Evolutionary conservation across 2,797 vertebrate genomes (phyloP).

Genomic region (Channa striata): DNA sequence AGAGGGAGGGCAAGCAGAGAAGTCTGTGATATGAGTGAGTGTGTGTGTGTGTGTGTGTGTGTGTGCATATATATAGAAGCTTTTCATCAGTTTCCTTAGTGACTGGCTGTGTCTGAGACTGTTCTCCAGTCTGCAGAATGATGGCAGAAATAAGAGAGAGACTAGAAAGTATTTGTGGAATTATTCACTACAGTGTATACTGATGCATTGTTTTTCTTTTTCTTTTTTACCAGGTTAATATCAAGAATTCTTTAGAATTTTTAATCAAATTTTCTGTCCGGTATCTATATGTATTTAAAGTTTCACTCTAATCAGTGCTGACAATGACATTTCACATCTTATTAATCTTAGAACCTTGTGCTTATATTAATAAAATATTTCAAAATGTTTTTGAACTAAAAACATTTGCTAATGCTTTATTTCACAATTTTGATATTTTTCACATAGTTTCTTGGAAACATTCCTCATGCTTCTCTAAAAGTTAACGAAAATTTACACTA

Average conservation of each 20-base stretch:
- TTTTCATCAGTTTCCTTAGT: slow-evolving; percentile 78
- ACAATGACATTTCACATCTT: neutral
- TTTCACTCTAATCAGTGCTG: neutral
- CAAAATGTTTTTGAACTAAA: too few species aligned
- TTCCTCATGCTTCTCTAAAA: too few species aligned
- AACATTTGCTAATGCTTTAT: too few species aligned
- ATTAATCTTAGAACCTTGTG: too few species aligned
- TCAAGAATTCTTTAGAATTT: neutral
- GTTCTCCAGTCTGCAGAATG: slow-evolving; percentile 39
- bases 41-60: slow-evolving; percentile 46
- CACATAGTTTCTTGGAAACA: too few species aligned
- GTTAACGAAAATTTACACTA: too few species aligned
- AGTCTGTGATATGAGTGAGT: slow-evolving; percentile 58
- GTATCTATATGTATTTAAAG: neutral
- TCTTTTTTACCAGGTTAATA: slow-evolving; percentile 1
- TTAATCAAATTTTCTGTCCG: neutral
- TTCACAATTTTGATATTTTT: too few species aligned
- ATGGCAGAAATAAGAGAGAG: slow-evolving; percentile 13
- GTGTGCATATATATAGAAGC: slow-evolving; percentile 70
- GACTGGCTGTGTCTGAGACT: slow-evolving; percentile 66
- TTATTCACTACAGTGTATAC: slow-evolving; percentile 8
- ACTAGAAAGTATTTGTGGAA: slow-evolving; percentile 8
- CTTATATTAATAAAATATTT: too few species aligned
- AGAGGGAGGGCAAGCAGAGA: slow-evolving; percentile 35
- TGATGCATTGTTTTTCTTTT: slow-evolving; percentile 8